Percentiles rank a stretch among this genome's conserved stretches.
These are phyloP conservation scores for Paramormyrops hopkinsi DNA, from an alignment of 2,797 vertebrate species.

Conservation along the genomic window DNA sequence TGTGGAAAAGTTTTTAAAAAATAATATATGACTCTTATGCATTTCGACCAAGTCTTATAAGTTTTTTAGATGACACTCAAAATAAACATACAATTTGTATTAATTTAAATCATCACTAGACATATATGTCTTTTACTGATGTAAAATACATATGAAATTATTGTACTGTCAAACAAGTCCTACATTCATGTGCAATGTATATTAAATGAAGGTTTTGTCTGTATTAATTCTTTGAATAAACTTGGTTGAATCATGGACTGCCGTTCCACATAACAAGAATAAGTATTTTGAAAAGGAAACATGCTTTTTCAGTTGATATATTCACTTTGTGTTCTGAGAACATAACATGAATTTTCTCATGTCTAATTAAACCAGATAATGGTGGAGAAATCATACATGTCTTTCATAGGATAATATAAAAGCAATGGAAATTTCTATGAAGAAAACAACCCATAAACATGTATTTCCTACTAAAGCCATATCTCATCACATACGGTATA, in stretches of 20 bases:
- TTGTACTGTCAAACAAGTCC: not conserved
- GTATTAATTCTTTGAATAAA: not conserved
- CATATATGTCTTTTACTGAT: not conserved
- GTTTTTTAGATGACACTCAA: not conserved
- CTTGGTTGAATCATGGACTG: too few species aligned
- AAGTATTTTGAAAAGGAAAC: not conserved
- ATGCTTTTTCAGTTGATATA: not conserved
- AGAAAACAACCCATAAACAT: not conserved
- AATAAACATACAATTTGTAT: not conserved
- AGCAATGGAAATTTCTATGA: not conserved
- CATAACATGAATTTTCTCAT: not conserved
- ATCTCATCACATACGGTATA: not conserved
- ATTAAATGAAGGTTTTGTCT: not conserved
- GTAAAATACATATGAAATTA: not conserved
- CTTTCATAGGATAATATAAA: not conserved
- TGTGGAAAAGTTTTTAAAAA: too few species aligned
- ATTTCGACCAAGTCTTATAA: not conserved
- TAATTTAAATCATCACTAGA: too few species aligned
- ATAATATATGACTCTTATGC: too few species aligned
- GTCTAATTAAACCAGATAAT: not conserved
- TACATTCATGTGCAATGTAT: not conserved
- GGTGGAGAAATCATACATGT: not conserved
- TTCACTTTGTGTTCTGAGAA: not conserved
- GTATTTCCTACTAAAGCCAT: not conserved
- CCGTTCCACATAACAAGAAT: not conserved